Conservation (phyloP, 35 echinoderm and acorn worm species). For the Ptychodera flava region DNA sequence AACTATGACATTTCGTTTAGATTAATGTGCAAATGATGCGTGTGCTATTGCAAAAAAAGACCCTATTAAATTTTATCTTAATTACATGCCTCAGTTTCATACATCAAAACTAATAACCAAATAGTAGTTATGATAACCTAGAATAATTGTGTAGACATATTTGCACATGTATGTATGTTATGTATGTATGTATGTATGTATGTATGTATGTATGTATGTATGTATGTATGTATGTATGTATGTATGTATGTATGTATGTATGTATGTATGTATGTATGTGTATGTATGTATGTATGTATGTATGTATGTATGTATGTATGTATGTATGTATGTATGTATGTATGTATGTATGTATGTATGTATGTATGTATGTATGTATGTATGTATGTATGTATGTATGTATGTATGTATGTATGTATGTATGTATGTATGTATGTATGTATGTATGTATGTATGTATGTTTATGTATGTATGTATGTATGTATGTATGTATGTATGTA, state of each 20-base stretch:
- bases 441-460: not conserved
- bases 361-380: conserved; percentile 2
- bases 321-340: not conserved
- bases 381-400: not conserved
- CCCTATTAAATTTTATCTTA: too few relatives aligned
- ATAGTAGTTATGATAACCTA: too few relatives aligned
- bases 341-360: not conserved
- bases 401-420: conserved; percentile 2
- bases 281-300: not conserved
- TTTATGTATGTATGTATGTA: not conserved
- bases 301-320: not conserved
- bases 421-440: not conserved
- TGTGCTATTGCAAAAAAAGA: too few relatives aligned
- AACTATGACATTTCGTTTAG: too few relatives aligned
- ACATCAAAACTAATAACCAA: too few relatives aligned
- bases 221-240: not conserved
- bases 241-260: conserved; percentile 2
- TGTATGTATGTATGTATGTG: conserved; percentile 1
- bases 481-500: conserved; percentile 2
- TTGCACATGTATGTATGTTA: not conserved
- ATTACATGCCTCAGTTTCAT: too few relatives aligned
- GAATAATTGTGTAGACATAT: not conserved
- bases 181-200: conserved; percentile 2
- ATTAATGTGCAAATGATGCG: too few relatives aligned
- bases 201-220: not conserved